A percentile compares a stretch with the other conserved stretches of the same genome.
phyloP scores from a whole-genome alignment of 2,797 vertebrate species.

The Anolis apletophallus region DNA sequence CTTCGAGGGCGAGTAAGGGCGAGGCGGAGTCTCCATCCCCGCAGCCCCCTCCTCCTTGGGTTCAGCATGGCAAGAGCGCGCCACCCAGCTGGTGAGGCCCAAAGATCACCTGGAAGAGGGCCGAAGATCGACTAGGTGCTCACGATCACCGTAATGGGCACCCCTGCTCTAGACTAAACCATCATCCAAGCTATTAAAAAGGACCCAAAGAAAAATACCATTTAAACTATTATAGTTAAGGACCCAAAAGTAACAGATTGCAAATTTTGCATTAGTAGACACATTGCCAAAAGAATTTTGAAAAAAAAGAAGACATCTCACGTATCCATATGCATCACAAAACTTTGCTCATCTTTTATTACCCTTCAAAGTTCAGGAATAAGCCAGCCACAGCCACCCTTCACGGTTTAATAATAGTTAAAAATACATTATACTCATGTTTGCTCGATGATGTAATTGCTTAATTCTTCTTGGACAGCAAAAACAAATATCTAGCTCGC shows the following conservation, averaged over 20 bases:
- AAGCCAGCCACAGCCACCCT: slow-evolving; percentile 47
- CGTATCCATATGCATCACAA: slow-evolving; percentile 40
- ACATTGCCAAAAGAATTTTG: neutral
- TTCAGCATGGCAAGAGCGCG: too few relatives aligned
- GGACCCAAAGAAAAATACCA: neutral
- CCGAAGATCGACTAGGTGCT: too few relatives aligned
- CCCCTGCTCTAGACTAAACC: too few relatives aligned
- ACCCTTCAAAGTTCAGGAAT: slow-evolving; percentile 26
- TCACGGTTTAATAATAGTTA: slow-evolving; percentile 4
- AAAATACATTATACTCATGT: slow-evolving; percentile 38
- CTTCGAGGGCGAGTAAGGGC: too few relatives aligned
- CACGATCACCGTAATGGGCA: too few relatives aligned
- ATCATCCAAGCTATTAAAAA: neutral
- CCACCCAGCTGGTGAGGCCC: too few relatives aligned
- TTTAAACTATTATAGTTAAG: slow-evolving; percentile 11
- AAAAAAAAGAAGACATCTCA: slow-evolving; percentile 19
- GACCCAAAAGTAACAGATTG: neutral
- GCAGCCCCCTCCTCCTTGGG: too few relatives aligned
- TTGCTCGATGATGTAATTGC: slow-evolving; percentile 37
- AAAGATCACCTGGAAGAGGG: too few relatives aligned
- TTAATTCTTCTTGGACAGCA: slow-evolving; percentile 56
- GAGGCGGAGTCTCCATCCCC: too few relatives aligned
- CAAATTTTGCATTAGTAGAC: slow-evolving; percentile 23
- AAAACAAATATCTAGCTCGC: neutral
- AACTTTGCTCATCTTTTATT: slow-evolving; percentile 22